phyloP scores from a whole-genome alignment of 2,113 vertebrate species.

The Gymnarchus niloticus region DNA sequence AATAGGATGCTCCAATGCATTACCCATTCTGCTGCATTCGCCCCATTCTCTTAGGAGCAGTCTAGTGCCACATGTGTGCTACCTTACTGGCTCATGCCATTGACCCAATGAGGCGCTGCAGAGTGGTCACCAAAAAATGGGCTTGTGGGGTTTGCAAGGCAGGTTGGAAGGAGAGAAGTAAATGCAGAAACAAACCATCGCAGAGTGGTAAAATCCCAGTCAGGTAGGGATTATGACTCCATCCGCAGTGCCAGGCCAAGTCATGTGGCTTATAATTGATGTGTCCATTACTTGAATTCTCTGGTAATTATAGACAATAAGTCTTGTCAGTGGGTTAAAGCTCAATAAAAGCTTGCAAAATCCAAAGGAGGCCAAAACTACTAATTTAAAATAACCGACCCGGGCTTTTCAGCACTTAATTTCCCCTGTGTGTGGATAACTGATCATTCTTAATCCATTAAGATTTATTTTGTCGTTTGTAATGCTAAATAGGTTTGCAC shows the following conservation, averaged over 20 bases:
- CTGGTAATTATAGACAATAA: constrained; percentile 99
- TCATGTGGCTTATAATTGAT: constrained; percentile 98
- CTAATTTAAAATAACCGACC: constrained; percentile 99
- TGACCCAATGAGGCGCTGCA: not conserved
- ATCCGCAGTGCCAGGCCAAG: constrained; percentile 94
- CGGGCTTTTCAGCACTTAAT: constrained; percentile 99
- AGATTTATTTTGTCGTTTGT: constrained; percentile 99
- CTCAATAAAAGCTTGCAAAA: constrained; percentile 99
- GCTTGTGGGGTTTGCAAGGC: not conserved
- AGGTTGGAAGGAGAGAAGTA: not conserved
- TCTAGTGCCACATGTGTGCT: not conserved
- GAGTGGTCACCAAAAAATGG: too few relatives aligned
- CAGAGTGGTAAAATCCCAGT: constrained; percentile 77
- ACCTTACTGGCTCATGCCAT: not conserved
- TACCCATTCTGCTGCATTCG: not conserved
- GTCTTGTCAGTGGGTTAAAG: constrained; percentile 99
- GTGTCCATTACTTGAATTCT: constrained; percentile 99
- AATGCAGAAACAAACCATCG: not conserved
- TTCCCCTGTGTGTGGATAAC: constrained; percentile 98
- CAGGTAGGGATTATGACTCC: constrained; percentile 93
- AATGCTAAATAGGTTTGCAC: constrained; percentile 96
- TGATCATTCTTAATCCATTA: constrained; percentile 99
- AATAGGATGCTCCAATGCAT: not conserved
- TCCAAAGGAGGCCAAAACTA: constrained; percentile 98
- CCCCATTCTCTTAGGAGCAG: too few relatives aligned